A percentile compares a stretch with the other conserved stretches of the same genome.
Evolutionary conservation across 2,797 vertebrate species (phyloP).

Genomic region (Rhodeus uyekii): DNA sequence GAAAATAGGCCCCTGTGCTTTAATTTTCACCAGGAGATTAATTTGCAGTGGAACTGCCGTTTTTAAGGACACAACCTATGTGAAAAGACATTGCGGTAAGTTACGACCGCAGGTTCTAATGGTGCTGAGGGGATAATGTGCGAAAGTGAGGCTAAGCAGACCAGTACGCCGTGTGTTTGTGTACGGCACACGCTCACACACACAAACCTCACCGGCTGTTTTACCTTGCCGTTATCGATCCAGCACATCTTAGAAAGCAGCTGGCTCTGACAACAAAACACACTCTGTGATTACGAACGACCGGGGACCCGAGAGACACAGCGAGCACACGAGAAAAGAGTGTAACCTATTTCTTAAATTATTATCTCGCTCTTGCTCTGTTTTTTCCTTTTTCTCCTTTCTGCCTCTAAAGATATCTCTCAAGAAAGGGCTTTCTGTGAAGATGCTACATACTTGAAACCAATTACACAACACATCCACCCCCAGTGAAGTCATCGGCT

Average conservation of each 20-base stretch:
- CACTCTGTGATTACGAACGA: slow-evolving; percentile 74
- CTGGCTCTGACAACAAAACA: slow-evolving; percentile 72
- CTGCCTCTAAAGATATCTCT: slow-evolving; percentile 67
- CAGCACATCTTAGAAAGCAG: slow-evolving; percentile 72
- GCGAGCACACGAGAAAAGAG: slow-evolving; percentile 65
- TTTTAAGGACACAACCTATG: slow-evolving; percentile 70
- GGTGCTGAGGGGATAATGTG: slow-evolving; percentile 77
- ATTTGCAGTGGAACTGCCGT: slow-evolving; percentile 69
- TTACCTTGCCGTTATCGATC: slow-evolving; percentile 74
- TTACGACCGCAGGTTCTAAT: slow-evolving; percentile 72
- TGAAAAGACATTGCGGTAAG: slow-evolving; percentile 74
- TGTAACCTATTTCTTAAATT: slow-evolving; percentile 48
- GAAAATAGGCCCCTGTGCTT: slow-evolving; percentile 71
- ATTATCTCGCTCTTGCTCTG: not conserved
- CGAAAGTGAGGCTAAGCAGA: slow-evolving; percentile 54
- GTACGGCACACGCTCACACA: slow-evolving; percentile 51
- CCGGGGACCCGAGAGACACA: slow-evolving; percentile 64
- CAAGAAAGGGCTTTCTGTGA: slow-evolving; percentile 69
- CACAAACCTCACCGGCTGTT: slow-evolving; percentile 63
- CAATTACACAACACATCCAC: slow-evolving; percentile 80
- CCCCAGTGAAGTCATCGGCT: slow-evolving; percentile 63
- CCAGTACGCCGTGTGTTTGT: not conserved
- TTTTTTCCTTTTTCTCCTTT: slow-evolving; percentile 45
- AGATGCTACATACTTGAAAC: slow-evolving; percentile 80
- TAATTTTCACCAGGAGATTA: slow-evolving; percentile 76